A percentile compares a stretch with the other conserved stretches of the same genome.
Evolutionary conservation across 2,113 vertebrate genomes (phyloP).

Genomic region (Lophochroa leadbeateri): DNA sequence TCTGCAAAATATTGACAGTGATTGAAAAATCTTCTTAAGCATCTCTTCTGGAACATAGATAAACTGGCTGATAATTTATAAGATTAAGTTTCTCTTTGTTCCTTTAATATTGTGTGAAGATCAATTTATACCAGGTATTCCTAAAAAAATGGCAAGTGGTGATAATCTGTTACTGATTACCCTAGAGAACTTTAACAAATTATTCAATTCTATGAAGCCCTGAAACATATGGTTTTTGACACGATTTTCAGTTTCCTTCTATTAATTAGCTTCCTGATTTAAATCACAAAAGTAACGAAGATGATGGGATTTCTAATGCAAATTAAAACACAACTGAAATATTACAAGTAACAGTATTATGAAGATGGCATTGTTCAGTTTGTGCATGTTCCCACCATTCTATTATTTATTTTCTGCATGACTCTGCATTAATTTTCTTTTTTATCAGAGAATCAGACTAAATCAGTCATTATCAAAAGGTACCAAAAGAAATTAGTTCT

Average conservation of each 20-base stretch:
- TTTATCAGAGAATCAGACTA: not conserved
- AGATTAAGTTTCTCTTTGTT: not conserved
- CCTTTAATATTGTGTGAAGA: not conserved
- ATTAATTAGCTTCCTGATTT: not conserved
- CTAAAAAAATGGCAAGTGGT: not conserved
- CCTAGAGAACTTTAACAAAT: not conserved
- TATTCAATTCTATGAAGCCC: not conserved
- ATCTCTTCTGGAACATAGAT: not conserved
- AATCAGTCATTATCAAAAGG: not conserved
- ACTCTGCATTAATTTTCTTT: not conserved
- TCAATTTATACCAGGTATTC: not conserved
- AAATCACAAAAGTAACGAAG: not conserved
- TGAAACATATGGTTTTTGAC: not conserved
- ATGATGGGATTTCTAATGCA: not conserved
- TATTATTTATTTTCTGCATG: not conserved
- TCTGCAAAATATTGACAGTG: not conserved
- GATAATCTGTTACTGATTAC: not conserved
- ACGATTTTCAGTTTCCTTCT: not conserved
- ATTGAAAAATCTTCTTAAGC: not conserved
- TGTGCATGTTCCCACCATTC: not conserved
- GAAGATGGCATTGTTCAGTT: not conserved
- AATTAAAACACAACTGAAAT: not conserved
- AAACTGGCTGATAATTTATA: not conserved
- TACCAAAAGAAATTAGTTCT: not conserved
- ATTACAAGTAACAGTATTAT: not conserved